Base-by-base conservation (phyloP, 2,113 vertebrate species). In the Taurulus bubalis region DNA sequence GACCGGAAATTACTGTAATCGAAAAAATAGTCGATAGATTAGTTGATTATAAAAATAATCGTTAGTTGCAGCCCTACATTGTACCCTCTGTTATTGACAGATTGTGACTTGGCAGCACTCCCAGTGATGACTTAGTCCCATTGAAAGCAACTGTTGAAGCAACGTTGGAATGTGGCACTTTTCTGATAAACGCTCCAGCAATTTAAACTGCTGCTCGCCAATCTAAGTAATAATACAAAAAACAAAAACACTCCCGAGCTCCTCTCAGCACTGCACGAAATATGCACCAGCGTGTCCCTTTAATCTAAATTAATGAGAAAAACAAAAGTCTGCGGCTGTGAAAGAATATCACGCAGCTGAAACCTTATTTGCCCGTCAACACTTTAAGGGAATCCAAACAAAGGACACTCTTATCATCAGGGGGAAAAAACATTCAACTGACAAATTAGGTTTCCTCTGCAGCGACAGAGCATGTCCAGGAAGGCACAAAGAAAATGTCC, bases 121-220 rank as follows among this genome's bases (percentile, higher is more conserved):
- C 56, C 6, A 11, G 74, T 1, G 7, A 71, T 56, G 79, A 71
- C 70, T 82, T 72, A 60, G 38, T 66, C 22, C 66, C 5, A 7
- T 71, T 69, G 49, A 56, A 55, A 76, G 71, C 36, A 64, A 24
- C 83, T 11, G 55, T 58, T 73, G 64, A 32, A 71, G 79, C 76
- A 38, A 49, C 55, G 40, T 59, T 67, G 74, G 34, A 77, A 77
- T 18, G 85, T 77, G 28, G 40, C 11, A 9, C 32, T 76, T 83
- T 62, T 8, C 30, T 49, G 71, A 76, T 83, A 72, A 86, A 79
- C 71, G 28, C 58, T 36, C 0, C 0, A 58, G 65, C 65, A 18
- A 63, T 67, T 77, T n/a, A 40, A 40, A 67, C 20, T 55, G 55
- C 18, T 22, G 14, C 38, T 49, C 6, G 2, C 20, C 5, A 22